Evolutionary conservation across 1,140 invertebrate genomes (phyloP), one percentile per base, ranked within the genome.

Genomic region (Drosophila jambulina): DNA sequence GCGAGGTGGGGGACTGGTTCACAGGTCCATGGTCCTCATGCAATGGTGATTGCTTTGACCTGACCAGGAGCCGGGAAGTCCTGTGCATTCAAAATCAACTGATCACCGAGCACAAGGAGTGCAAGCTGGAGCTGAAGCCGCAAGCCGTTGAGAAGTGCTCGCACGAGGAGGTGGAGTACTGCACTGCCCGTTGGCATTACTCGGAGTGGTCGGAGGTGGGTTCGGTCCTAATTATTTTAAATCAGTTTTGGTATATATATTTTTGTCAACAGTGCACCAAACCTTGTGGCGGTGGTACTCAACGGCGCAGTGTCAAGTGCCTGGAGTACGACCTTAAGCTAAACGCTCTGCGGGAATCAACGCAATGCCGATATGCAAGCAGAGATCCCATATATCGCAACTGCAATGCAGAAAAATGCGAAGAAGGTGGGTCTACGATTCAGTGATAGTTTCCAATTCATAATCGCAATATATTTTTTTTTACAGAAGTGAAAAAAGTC

Each of bases 1-100:
- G 96, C 85, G 94, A 94, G 23, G 43, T 63, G 25, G 95, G 94
- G 1, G 94, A 95, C 74, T 97, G 96, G 96, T 96, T 95, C 75
- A 91, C 93, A 23, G 95, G 96, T 21, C 94, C 95, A 2, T 97
- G 96, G 96, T 93, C 94, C 4, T 90, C 94, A 71, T 95, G 94
- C 82, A 92, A 92, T 78, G 93, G 93, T 58, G 85, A 92, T 53
- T 93, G 92, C 54, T 92, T 92, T 74, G 93, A 93, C 43, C 91
- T 93, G 13, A 93, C 91, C 70, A 42, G 95, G 88, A 93, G 92
- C 78, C 64, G 93, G 65, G 34, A 83, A 57, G 80, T 95, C 91
- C 94, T 94, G 83, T 85, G 91, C 86, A 82, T 94, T 92, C 74
- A 93, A 91, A 75, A 94, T 93, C 94, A 92, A 80, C 67, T 87